Evolutionary conservation across 2,888 invertebrate species (phyloP), one percentile per base, ranked within the genome.

Genomic region (Leucophenga maculata): DNA sequence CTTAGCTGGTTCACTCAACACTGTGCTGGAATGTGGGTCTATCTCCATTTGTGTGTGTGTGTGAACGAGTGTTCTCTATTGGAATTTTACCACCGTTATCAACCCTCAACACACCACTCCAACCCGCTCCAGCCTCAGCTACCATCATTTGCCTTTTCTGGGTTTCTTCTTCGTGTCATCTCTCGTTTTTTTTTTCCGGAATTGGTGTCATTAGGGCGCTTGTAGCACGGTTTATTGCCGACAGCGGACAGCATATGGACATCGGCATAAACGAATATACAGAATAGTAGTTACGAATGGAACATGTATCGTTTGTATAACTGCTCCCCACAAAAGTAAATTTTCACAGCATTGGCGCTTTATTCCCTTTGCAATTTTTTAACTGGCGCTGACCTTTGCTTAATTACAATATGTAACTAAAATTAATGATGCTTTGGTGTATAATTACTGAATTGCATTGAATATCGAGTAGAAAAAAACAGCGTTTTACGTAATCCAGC

Each of bases 171-270:
- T 50, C 6, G 39, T 50, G 46, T 52, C 50, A 65, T 39, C 46
- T 39, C 57, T 65, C 68, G 68, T 48, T 76, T 74, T 73, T 76
- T 48, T 76, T 74, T 73, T 76, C 77, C 78, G 78, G 76, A 82
- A 86, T 84, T 75, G 80, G 83, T 85, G 86, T 86, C 84, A 86
- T 84, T 84, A 77, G 85, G 84, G 79, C 83, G 83, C 78, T 74
- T 78, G 76, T 77, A 82, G 78, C 68, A 67, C 75, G 70, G 72
- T 77, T 83, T 84, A 85, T 85, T 85, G 79, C 77, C 75, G 73
- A 75, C 73, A 70, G 69, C 73, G 70, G 39, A 39, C 39, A 39
- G 8, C 39, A 39, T 8, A 11, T 39, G 39, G 39, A 11, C 39
- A 39, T 39, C 39, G 39, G 1, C 39, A 39, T 39, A 39, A 39